These are phyloP conservation scores for Trogon surrucura DNA, from an alignment of 2,113 vertebrate genomes.

Conservation along the genomic window DNA sequence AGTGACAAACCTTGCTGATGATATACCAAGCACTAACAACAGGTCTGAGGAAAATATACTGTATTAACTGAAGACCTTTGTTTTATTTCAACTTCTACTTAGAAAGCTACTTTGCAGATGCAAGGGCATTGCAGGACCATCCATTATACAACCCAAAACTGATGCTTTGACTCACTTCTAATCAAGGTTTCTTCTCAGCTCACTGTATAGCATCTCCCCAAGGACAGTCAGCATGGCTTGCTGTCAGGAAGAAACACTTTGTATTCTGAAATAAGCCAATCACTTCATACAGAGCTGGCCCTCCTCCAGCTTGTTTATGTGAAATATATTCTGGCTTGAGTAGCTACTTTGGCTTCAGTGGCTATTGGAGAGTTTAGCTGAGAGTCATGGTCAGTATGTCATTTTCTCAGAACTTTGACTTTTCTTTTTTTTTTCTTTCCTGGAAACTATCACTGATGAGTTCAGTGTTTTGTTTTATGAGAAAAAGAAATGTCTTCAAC, in stretches of 20 bases:
- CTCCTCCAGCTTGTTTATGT: neutral
- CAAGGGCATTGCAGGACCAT: neutral
- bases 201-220: neutral
- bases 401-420: neutral
- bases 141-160: neutral
- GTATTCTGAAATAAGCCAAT: neutral
- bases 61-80: neutral
- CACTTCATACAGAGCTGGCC: neutral
- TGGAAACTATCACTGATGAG: neutral
- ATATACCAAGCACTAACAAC: neutral
- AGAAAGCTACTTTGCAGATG: neutral
- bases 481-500: neutral
- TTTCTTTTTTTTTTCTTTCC: neutral
- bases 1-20: neutral
- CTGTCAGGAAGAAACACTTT: neutral
- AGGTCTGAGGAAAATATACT: neutral
- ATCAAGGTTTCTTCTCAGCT: neutral
- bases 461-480: neutral
- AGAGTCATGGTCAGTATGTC: neutral
- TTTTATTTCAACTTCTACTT: slow-evolving; percentile 1
- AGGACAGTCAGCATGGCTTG: neutral
- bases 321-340: neutral
- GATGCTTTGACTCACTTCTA: neutral
- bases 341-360: neutral
- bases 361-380: neutral